Evolutionary conservation across 2,888 invertebrate genomes (phyloP), one percentile per base, ranked within the genome.

Genomic region (Kryphioiulus occultus): DNA sequence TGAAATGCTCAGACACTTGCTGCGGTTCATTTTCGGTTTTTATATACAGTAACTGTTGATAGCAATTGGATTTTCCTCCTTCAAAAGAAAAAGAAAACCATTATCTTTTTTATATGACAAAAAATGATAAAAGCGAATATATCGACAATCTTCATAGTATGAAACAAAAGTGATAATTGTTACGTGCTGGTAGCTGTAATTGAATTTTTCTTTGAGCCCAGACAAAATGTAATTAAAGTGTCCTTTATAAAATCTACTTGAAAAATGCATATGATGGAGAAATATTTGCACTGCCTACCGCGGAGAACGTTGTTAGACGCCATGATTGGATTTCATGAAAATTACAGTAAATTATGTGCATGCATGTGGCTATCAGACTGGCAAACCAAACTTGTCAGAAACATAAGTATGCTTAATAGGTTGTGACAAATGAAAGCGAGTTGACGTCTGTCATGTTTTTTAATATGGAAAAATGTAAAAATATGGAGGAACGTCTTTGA

Each of bases 221-320:
- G 78, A 78, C 78, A 78, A 78, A 78, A 78, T 30, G 26, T 78
- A 78, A 78, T 78, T 78, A 78, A 68, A 26, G 17, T 12, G 26
- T 17, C 15, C 15, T 78, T 26, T 78, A 30, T 26, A 15, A 30
- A 78, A 78, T 30, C 78, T 30, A 15, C 26, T 26, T 26, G 30
- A 15, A 17, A 15, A 78, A 30, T 78, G 30, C 78, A 78, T 78
- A 15, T 30, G 3, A 78, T 9, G 78, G 15, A 17, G 12, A 30
- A 15, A 30, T 30, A 78, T 78, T 78, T 78, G 78, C 68, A 4
- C 7, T 35, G 22, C 26, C 68, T 15, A 35, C 68, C 68, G 26
- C 22, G 22, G 68, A 2, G 68, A 26, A 68, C 26, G 68, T 26
- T 68, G 68, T 4, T 53, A 53, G 53, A 53, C 53, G 1, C 53